Percentiles rank a stretch among this genome's conserved stretches.
Evolutionary conservation across 2,888 invertebrate genomes (phyloP).

Genomic region (Serrognathus titanus): DNA sequence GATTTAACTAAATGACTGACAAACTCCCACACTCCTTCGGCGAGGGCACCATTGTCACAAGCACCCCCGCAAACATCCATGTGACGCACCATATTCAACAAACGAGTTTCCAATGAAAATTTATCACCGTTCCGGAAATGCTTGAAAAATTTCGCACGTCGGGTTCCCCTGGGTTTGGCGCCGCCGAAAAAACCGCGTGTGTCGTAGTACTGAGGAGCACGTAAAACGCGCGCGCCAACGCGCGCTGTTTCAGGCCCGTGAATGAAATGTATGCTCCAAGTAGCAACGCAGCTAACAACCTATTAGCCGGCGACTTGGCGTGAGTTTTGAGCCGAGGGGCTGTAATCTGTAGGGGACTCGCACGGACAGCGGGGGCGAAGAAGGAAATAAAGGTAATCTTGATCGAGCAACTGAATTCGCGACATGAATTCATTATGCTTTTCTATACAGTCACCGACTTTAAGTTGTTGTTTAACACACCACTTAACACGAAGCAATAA

Average conservation of each 20-base stretch:
- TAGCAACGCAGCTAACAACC: constrained; percentile 26
- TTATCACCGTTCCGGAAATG: too few species aligned
- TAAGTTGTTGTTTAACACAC: too few species aligned
- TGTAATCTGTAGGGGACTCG: background rate
- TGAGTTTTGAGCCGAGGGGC: background rate
- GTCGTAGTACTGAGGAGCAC: too few species aligned
- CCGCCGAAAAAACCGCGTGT: too few species aligned
- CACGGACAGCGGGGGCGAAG: constrained; percentile 41
- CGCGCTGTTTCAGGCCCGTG: constrained; percentile 9
- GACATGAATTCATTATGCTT: too few species aligned
- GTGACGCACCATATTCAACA: constrained; percentile 40
- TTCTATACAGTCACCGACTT: too few species aligned
- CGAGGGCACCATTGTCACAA: constrained; percentile 52
- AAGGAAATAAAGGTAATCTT: constrained; percentile 34
- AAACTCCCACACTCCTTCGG: constrained; percentile 65
- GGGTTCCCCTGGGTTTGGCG: too few species aligned
- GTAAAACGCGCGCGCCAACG: background rate
- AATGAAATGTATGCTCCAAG: constrained; percentile 9
- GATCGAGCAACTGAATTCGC: constrained; percentile 51
- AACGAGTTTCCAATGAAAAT: background rate
- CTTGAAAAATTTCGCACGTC: too few species aligned
- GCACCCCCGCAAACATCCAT: constrained; percentile 50
- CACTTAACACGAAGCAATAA: too few species aligned
- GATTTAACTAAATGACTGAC: constrained; percentile 63
- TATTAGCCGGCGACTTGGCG: constrained; percentile 24